These are phyloP conservation scores for Campylorhamphus procurvoides DNA, from an alignment of 2,113 vertebrate species.

Conservation along the genomic window DNA sequence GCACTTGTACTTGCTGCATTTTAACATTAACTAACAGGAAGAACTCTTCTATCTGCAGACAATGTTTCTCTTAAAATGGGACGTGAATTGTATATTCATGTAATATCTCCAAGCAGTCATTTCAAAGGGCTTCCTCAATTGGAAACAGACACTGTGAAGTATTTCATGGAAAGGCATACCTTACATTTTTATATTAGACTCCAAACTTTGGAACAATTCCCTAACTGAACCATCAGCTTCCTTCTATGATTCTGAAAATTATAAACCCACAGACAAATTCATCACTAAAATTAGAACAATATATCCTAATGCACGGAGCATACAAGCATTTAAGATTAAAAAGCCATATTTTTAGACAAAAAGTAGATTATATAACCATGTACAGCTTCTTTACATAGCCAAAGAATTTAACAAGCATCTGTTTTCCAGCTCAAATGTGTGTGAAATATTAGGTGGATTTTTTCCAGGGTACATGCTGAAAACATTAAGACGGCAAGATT, in stretches of 20 bases:
- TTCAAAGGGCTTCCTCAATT: slow-evolving; percentile 38
- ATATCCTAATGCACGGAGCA: background rate
- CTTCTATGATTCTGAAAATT: slow-evolving; percentile 1
- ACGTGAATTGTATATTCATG: slow-evolving; percentile 4
- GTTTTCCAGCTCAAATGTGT: slow-evolving; percentile 67
- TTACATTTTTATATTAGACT: slow-evolving; percentile 3
- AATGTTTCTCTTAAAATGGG: background rate
- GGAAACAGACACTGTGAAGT: slow-evolving; percentile 25
- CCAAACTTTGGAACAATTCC: background rate
- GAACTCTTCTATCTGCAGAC: background rate
- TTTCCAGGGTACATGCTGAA: slow-evolving; percentile 67
- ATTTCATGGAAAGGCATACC: background rate
- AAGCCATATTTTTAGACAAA: slow-evolving; percentile 31
- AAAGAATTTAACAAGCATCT: slow-evolving; percentile 70
- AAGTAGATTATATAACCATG: slow-evolving; percentile 59
- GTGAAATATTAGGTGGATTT: slow-evolving; percentile 67
- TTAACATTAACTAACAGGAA: background rate
- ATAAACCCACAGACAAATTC: slow-evolving; percentile 5
- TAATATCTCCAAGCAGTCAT: background rate
- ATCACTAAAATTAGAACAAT: background rate
- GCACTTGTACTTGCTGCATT: background rate
- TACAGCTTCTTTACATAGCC: slow-evolving; percentile 57
- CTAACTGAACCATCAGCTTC: background rate
- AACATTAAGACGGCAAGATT: slow-evolving; percentile 54
- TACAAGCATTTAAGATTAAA: slow-evolving; percentile 39